phyloP scores from a whole-genome alignment of 2,797 vertebrate genomes.

The Macropus fuliginosus region DNA sequence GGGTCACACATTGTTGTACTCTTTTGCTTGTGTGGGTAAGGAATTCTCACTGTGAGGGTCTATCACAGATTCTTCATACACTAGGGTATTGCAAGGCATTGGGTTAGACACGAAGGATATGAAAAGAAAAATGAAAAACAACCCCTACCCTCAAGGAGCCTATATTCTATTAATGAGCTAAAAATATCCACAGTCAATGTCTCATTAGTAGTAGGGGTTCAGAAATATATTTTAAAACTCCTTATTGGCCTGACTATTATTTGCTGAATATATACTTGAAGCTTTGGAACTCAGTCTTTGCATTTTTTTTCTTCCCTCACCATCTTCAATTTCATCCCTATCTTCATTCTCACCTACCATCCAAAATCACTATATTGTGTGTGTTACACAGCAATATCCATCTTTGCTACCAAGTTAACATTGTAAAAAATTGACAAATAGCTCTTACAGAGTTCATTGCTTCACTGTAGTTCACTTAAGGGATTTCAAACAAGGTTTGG shows the following conservation, averaged over 20 bases:
- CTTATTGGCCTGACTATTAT: not conserved
- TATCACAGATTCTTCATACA: not conserved
- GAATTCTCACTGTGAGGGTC: not conserved
- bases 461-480: constrained; percentile 5
- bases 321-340: not conserved
- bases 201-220: not conserved
- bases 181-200: not conserved
- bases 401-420: constrained; percentile 6
- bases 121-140: not conserved
- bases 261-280: not conserved
- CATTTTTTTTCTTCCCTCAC: not conserved
- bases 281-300: not conserved
- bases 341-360: not conserved
- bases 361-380: not conserved
- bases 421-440: constrained; percentile 20
- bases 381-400: not conserved
- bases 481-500: not conserved
- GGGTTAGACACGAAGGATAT: not conserved
- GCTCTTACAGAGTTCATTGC: not conserved
- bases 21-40: not conserved
- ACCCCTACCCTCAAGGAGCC: not conserved
- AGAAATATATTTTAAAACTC: constrained; percentile 3
- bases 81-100: not conserved
- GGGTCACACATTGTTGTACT: not conserved
- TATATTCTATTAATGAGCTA: not conserved